A percentile compares a stretch with the other conserved stretches of the same genome.
These are phyloP conservation scores for Aurelia sp. DNA, from an alignment of 30 jellyfish, hydroid and myxozoan genomes.

Conservation along the genomic window DNA sequence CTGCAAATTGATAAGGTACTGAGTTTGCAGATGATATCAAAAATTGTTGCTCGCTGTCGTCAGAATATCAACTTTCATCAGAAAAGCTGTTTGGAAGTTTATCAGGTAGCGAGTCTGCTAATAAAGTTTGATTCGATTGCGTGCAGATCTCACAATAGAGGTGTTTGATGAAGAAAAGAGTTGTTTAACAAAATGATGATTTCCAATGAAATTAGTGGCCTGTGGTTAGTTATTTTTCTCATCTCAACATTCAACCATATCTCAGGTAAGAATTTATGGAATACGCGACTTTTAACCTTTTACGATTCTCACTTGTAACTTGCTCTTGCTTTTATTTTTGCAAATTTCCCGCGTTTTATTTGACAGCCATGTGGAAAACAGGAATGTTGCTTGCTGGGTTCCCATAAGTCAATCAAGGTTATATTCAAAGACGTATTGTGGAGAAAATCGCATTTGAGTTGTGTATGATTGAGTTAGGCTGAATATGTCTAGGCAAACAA, in stretches of 20 bases:
- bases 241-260: slow-evolving; percentile 15
- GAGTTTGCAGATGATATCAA: too few species aligned
- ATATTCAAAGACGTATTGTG: too few species aligned
- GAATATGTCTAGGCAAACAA: too few species aligned
- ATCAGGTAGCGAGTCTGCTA: slow-evolving; percentile 5
- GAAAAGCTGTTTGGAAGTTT: background rate
- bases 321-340: too few species aligned
- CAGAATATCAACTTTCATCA: too few species aligned
- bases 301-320: too few species aligned
- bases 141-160: slow-evolving; percentile 48
- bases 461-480: too few species aligned
- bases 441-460: too few species aligned
- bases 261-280: slow-evolving; percentile 31
- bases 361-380: background rate
- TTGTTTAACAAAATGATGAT: slow-evolving; percentile 61
- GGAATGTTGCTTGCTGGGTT: too few species aligned
- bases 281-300: too few species aligned
- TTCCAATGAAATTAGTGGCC: slow-evolving; percentile 67
- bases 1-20: slow-evolving; percentile 8
- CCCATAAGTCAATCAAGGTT: too few species aligned
- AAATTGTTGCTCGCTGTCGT: too few species aligned
- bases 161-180: slow-evolving; percentile 10
- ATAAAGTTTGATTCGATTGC: slow-evolving; percentile 49
- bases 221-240: slow-evolving; percentile 64
- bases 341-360: background rate